Evolutionary conservation across 1,140 invertebrate genomes (phyloP).

Genomic region (Charaxes varanes): DNA sequence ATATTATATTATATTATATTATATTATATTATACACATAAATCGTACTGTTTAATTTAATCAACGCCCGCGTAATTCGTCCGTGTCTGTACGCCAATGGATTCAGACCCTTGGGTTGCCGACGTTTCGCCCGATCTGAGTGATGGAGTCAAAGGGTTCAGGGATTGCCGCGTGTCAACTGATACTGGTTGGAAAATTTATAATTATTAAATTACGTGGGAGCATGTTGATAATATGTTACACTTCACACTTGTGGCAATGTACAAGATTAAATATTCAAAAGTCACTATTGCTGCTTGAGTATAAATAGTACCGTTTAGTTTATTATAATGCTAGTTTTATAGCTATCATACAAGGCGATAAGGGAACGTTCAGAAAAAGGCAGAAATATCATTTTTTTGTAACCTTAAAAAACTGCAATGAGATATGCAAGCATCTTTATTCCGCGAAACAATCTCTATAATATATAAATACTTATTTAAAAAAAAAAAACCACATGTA

Average conservation of each 20-base stretch:
- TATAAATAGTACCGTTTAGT: too few relatives aligned
- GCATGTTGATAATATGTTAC: slow-evolving; percentile 7
- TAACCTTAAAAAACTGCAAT: too few relatives aligned
- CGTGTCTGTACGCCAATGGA: slow-evolving; percentile 35
- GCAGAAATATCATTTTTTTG: too few relatives aligned
- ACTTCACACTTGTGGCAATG: slow-evolving; percentile 14
- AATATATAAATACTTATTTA: too few relatives aligned
- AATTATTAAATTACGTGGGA: slow-evolving; percentile 21
- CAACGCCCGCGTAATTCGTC: slow-evolving; percentile 49
- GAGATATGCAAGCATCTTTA: too few relatives aligned
- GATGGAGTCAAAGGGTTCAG: slow-evolving; percentile 14
- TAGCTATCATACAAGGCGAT: too few relatives aligned
- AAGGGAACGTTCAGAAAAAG: too few relatives aligned
- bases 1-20: too few relatives aligned
- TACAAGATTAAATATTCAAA: slow-evolving; percentile 6
- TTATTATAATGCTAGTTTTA: too few relatives aligned
- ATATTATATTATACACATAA: too few relatives aligned
- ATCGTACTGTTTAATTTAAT: slow-evolving; percentile 64
- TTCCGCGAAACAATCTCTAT: too few relatives aligned
- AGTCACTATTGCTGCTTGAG: not conserved
- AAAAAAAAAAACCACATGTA: too few relatives aligned
- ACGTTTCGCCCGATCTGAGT: slow-evolving; percentile 12
- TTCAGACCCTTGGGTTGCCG: slow-evolving; percentile 30
- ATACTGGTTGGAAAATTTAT: slow-evolving; percentile 13
- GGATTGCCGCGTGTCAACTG: slow-evolving; percentile 8